Base-by-base conservation (phyloP, 2,888 invertebrate species). In the Orthosia incerta region DNA sequence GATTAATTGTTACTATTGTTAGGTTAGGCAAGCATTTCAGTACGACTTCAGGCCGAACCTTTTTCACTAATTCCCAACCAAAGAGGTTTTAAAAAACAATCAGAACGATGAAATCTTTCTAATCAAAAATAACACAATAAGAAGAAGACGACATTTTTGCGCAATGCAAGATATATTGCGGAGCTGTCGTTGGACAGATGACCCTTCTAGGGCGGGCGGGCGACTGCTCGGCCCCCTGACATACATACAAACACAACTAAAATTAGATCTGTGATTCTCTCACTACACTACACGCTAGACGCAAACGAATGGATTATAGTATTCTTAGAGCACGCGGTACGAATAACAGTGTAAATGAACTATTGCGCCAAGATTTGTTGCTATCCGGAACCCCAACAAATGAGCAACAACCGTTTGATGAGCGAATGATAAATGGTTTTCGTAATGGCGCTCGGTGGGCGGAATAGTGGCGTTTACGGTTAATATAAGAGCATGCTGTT, bases 191-290 rank as follows among this genome's bases (percentile, higher is more conserved):
- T 88, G 88, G 88, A 89, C 89, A 90, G 91, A 89, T 95, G 95
- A 95, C 95, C 95, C 94, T 94, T 92, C 89, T 94, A 95, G 95
- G 95, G 94, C 94, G 94, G 93, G 90, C 93, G 90, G 90, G 80
- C 88, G 87, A 83, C 87, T 87, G 80, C 84, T 82, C 94, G 95
- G 93, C 95, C 95, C 94, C 94, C 91, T 95, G 95, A 95, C 95
- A 95, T 91, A 95, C 94, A 95, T 95, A 95, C 94, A 93, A 91
- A 94, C 91, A 91, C 82, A 86, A 90, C 95, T 96, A 95, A 94
- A 93, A 92, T 94, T 95, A 95, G 95, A 92, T 86, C 85, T 89
- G 94, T 93, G 93, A 93, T 93, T 92, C 92, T 93, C 92, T 90
- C 91, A 91, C 89, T 88, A 86, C 78, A 87, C 91, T 92, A 90